Evolutionary conservation across 2,797 vertebrate species (phyloP), one percentile per base, ranked within the genome.

Genomic region (Cyprinella venusta): DNA sequence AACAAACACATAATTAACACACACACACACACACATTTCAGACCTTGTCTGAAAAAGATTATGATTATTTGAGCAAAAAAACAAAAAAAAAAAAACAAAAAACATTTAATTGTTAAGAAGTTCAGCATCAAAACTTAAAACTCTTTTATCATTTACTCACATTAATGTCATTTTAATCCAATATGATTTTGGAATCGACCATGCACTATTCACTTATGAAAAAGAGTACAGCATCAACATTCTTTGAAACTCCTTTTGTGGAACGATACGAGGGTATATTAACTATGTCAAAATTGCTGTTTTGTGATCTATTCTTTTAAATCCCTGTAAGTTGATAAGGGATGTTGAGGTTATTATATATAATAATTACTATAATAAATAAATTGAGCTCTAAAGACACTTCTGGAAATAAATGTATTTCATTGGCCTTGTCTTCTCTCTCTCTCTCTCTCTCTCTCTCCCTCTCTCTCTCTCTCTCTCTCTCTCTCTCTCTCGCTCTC

Each of bases 1-100:
- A 86, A 85, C 82, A 84, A 89, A 92, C 91, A 90, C 81, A 83
- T 83, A 77, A 78, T 83, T 83, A 50, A 70, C 69, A 54, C 71
- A 50, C 80, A 52, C 76, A 70, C 69, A 54, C 71, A 50, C 80
- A 52, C 76, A 91, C 87, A 88, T 63, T 40, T 76, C 40, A 81
- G 56, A 79, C 76, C n/a, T 79, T 33, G 42, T 79, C 76, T 67
- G 16, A 78, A 64, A 65, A 64, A 21, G 4, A 76, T 76, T 59
- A 48, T 45, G 56, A 45, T 77, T 63, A 33, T 3, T 61, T n/a
- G 19, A 21, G 30, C 2, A 10, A 38, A 50, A 24, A n/a, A 18
- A 42, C 1, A 45, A 0, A 2, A 10, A 38, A 18, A 24, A n/a
- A 18, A 42, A 0, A 45, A 0, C 1, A 2, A 33, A 33, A 2